Conservation (phyloP, 2,888 invertebrate species). For the Glyphotaelius pellucidus region DNA sequence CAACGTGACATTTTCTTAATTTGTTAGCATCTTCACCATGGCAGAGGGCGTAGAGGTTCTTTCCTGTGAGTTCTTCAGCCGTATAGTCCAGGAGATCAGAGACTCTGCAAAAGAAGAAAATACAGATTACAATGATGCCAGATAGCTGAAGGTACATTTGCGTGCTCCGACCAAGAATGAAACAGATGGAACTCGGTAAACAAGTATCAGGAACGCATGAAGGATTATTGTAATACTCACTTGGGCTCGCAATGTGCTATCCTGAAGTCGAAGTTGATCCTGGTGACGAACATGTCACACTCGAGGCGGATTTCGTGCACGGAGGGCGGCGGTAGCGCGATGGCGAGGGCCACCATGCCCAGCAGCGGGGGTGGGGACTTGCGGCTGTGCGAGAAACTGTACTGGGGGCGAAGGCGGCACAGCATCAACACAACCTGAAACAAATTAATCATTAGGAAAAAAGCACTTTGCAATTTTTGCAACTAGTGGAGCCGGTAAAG, state of each 20-base stretch:
- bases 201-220: background rate
- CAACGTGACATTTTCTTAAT: conserved; percentile 95
- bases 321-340: conserved; percentile 97
- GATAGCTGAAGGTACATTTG: background rate
- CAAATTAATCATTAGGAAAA: conserved; percentile 1
- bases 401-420: conserved; percentile 94
- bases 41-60: conserved; percentile 95
- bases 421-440: conserved; percentile 94
- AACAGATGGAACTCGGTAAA: background rate
- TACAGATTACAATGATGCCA: background rate
- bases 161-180: background rate
- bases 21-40: conserved; percentile 97
- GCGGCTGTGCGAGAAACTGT: conserved; percentile 93
- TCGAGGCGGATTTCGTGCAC: conserved; percentile 97
- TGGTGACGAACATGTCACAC: conserved; percentile 96
- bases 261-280: conserved; percentile 96
- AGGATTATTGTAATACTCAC: conserved; percentile 76
- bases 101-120: conserved; percentile 80
- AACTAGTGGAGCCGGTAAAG: no score
- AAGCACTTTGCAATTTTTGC: background rate
- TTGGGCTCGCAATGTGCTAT: conserved; percentile 98
- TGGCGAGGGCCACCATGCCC: conserved; percentile 96
- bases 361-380: conserved; percentile 91
- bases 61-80: conserved; percentile 94
- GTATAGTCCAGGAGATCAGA: conserved; percentile 95